A percentile compares a stretch with the other conserved stretches of the same genome.
Conservation (phyloP, 1,140 invertebrate species). For the Bradysia coprophila region DNA sequence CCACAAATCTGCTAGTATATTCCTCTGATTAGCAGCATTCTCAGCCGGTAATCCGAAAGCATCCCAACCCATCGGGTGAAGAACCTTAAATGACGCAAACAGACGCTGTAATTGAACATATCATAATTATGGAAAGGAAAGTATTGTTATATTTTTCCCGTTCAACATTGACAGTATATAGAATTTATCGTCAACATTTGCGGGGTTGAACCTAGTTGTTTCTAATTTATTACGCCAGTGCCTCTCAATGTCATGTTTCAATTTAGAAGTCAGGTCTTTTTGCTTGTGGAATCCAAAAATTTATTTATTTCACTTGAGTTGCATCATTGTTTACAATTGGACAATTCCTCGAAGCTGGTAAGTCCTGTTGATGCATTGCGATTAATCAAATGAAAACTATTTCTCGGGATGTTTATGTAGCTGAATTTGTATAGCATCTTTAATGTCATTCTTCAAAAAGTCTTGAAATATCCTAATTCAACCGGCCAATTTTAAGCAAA, state of each 20-base stretch:
- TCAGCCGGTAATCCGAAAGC: constrained; percentile 98
- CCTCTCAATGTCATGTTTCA: constrained; percentile 47
- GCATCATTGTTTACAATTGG: no score
- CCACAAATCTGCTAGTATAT: constrained; percentile 65
- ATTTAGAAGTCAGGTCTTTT: constrained; percentile 27
- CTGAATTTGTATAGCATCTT: no score
- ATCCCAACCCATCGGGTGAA: constrained; percentile 99
- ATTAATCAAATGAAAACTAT: no score
- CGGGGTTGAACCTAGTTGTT: constrained; percentile 18
- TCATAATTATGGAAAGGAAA: constrained; percentile 95
- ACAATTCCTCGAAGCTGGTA: no score
- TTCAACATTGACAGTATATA: constrained; percentile 98
- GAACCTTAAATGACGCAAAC: constrained; percentile 51
- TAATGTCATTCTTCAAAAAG: no score
- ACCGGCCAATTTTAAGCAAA: no score
- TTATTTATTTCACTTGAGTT: no score
- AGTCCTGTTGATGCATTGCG: no score
- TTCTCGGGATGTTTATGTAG: no score
- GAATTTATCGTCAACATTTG: constrained; percentile 29
- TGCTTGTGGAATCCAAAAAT: constrained; percentile 28
- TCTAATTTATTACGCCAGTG: constrained; percentile 43
- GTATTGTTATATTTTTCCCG: no score
- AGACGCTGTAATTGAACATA: constrained; percentile 80
- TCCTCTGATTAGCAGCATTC: constrained; percentile 86
- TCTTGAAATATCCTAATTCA: no score